phyloP scores from a whole-genome alignment of 1,140 invertebrate species.

The Amphibalanus amphitrite region DNA sequence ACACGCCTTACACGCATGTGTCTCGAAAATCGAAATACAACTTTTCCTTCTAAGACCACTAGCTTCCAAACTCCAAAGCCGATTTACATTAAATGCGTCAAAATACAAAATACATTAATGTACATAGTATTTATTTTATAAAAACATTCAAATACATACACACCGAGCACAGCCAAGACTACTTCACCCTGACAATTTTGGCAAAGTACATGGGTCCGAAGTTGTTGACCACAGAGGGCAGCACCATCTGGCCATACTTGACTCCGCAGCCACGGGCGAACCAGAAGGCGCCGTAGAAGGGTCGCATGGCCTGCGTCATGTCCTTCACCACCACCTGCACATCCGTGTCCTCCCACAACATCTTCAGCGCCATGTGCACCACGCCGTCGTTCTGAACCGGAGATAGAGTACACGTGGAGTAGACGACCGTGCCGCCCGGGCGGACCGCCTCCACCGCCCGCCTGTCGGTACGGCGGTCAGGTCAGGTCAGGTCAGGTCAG shows the following conservation, averaged over 20 bases:
- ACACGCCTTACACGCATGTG: too few relatives aligned
- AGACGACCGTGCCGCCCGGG: conserved; percentile 69
- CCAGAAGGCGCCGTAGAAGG: conserved; percentile 38
- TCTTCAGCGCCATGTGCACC: conserved; percentile 63
- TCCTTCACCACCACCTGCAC: conserved; percentile 42
- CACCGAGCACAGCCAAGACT: too few relatives aligned
- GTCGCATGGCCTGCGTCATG: conserved; percentile 38
- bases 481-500: conserved; percentile 15
- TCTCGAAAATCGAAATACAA: too few relatives aligned
- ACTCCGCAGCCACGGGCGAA: conserved; percentile 39
- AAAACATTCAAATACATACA: too few relatives aligned
- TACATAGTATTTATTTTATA: too few relatives aligned
- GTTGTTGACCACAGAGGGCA: conserved; percentile 62
- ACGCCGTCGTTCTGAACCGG: conserved; percentile 95
- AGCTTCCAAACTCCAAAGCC: too few relatives aligned
- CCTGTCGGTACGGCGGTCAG: too few relatives aligned
- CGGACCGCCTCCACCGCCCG: too few relatives aligned
- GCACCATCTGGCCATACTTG: conserved; percentile 66
- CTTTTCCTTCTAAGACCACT: too few relatives aligned
- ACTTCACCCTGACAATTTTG: conserved; percentile 48
- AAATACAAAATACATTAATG: too few relatives aligned
- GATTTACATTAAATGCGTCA: too few relatives aligned
- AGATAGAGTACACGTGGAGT: conserved; percentile 85
- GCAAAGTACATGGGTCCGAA: conserved; percentile 90
- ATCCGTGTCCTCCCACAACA: conserved; percentile 44